phyloP scores from a whole-genome alignment of 1,140 invertebrate genomes.

The Ruditapes philippinarum region DNA sequence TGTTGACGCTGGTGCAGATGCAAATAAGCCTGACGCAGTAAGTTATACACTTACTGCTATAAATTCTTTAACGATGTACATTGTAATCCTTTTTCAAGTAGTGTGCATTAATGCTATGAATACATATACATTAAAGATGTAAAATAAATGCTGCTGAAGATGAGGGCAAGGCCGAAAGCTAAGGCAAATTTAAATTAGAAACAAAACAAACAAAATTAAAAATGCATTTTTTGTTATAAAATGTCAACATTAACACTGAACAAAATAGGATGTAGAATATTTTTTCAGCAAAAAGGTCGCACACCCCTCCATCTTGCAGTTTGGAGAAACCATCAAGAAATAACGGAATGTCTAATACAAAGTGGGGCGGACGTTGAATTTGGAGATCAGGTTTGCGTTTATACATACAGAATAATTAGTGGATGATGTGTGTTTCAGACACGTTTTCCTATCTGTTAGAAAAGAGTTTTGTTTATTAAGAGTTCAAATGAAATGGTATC shows the following conservation, averaged over 20 bases:
- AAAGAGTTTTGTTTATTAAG: no score
- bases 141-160: no score
- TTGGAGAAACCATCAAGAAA: neutral
- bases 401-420: no score
- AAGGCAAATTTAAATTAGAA: no score
- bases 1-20: slow-evolving; percentile 6
- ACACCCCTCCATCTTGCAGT: slow-evolving; percentile 41
- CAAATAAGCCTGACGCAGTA: slow-evolving; percentile 20
- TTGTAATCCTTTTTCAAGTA: neutral
- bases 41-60: neutral
- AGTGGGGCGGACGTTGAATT: slow-evolving; percentile 1
- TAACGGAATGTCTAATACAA: neutral
- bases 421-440: no score
- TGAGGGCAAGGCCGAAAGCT: no score
- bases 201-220: no score
- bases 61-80: neutral
- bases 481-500: no score
- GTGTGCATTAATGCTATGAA: no score
- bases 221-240: neutral
- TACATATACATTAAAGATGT: no score
- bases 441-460: no score
- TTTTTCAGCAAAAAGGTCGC: slow-evolving; percentile 37
- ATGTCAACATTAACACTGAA: neutral
- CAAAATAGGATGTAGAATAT: neutral
- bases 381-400: slow-evolving; percentile 13